Percentiles rank a stretch among this genome's conserved stretches.
Conservation (phyloP, 1,140 invertebrate genomes). For the Danaus plexippus region DNA sequence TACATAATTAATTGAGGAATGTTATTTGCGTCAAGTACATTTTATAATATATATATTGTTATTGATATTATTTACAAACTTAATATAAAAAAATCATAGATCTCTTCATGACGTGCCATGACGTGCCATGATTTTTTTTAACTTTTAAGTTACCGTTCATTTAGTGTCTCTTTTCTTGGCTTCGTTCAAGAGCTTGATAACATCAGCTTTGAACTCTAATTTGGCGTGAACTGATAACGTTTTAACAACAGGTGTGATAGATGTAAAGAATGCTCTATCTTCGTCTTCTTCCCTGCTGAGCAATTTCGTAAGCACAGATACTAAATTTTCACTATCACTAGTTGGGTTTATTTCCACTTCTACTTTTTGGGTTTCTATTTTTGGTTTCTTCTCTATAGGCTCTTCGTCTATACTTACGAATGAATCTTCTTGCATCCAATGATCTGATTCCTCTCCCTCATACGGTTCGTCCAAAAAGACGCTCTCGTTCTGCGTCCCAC, state of each 20-base stretch:
- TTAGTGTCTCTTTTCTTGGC: constrained; percentile 28
- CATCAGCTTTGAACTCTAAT: constrained; percentile 38
- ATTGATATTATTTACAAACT: too few relatives aligned
- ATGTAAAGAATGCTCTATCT: constrained; percentile 42
- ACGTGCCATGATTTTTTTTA: too few relatives aligned
- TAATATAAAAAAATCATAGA: too few relatives aligned
- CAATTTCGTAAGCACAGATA: constrained; percentile 27
- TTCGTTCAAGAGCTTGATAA: constrained; percentile 34
- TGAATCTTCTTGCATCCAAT: constrained; percentile 28
- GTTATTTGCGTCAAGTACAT: too few relatives aligned
- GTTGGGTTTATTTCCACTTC: constrained; percentile 5
- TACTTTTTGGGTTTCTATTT: constrained; percentile 21
- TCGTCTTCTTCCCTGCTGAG: constrained; percentile 40
- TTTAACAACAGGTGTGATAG: constrained; percentile 38
- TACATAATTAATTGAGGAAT: too few relatives aligned
- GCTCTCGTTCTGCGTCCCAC: constrained; percentile 14
- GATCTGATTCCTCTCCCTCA: constrained; percentile 16
- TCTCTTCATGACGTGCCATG: too few relatives aligned
- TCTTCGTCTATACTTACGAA: constrained; percentile 29
- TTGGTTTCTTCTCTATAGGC: constrained; percentile 22
- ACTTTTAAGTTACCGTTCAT: not conserved
- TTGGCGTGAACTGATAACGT: constrained; percentile 30
- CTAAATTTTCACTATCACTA: constrained; percentile 22
- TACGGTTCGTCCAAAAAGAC: constrained; percentile 17
- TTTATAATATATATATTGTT: too few relatives aligned